These are phyloP conservation scores for Spodoptera litura DNA, from an alignment of 1,140 invertebrate genomes.

Conservation along the genomic window DNA sequence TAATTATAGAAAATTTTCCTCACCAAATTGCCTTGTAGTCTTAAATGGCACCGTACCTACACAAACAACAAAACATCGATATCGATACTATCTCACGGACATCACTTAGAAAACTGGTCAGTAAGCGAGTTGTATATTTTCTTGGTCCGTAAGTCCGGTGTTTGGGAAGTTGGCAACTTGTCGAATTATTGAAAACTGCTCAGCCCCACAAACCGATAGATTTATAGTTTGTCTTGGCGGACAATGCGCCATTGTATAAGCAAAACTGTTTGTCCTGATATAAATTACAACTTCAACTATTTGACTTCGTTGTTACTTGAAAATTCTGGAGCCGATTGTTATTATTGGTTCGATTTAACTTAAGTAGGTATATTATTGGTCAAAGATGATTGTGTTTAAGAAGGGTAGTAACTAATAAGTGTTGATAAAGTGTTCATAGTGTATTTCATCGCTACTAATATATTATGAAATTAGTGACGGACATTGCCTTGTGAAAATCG, in stretches of 20 bases:
- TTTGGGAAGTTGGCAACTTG: constrained; percentile 76
- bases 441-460: too few relatives aligned
- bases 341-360: background rate
- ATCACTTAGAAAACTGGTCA: constrained; percentile 52
- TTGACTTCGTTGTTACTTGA: constrained; percentile 54
- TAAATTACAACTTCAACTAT: constrained; percentile 57
- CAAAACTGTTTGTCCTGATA: constrained; percentile 56
- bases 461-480: too few relatives aligned
- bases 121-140: constrained; percentile 77
- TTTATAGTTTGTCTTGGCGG: constrained; percentile 81
- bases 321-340: constrained; percentile 35
- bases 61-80: constrained; percentile 9
- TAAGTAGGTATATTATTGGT: background rate
- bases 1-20: too few relatives aligned
- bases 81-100: background rate
- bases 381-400: too few relatives aligned
- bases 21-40: too few relatives aligned
- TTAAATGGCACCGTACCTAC: too few relatives aligned
- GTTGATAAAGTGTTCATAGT: too few relatives aligned
- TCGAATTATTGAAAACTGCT: constrained; percentile 75
- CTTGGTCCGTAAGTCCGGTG: constrained; percentile 82
- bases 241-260: constrained; percentile 66
- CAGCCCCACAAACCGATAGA: constrained; percentile 62
- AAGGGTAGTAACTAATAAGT: too few relatives aligned
- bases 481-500: too few relatives aligned